Evolutionary conservation across 2,797 vertebrate species (phyloP), one percentile per base, ranked within the genome.

Genomic region (Protosalanx chinensis): DNA sequence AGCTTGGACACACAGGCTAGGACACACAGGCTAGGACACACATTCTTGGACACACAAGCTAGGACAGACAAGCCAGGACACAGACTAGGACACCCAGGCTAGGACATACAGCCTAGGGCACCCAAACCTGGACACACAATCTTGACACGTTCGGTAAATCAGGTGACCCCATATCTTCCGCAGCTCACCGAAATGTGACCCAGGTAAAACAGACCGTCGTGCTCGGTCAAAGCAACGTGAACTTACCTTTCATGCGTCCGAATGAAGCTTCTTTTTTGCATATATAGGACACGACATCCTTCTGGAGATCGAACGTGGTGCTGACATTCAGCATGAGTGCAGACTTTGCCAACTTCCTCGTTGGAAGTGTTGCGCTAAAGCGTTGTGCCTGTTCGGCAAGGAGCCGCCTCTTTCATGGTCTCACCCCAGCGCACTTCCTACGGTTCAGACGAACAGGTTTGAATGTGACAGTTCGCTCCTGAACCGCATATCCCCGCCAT

Each of bases 181-280:
- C 41, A 46, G 41, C 13, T 46, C 41, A 46, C 41, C 41, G 5
- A 8, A 13, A 46, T 12, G 10, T n/a, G 6, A 56, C 10, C 15
- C 6, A 16, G 51, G 51, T n/a, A 64, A 51, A 58, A 30, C 6
- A 64, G 27, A 37, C 12, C n/a, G 29, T 10, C 30, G n/a, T 27
- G 32, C 13, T 29, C 6, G 33, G 46, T 81, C 76, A 68, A 73
- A 29, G 62, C 72, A 85, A 77, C 6, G n/a, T 23, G 3, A 77
- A 72, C 90, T 92, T 87, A 92, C 92, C 92, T 90, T 76, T 74
- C 70, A 83, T 72, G 67, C 80, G 74, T 67, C 88, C 86, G 16
- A 84, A 81, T 0, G 84, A 77, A 68, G 90, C 86, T 66, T 93
- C 92, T 73, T 88, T 93, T 68, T 76, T 82, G 68, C 84, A 82